These are phyloP conservation scores for Scaptomyza montana DNA, from an alignment of 1,140 invertebrate species.

Conservation along the genomic window DNA sequence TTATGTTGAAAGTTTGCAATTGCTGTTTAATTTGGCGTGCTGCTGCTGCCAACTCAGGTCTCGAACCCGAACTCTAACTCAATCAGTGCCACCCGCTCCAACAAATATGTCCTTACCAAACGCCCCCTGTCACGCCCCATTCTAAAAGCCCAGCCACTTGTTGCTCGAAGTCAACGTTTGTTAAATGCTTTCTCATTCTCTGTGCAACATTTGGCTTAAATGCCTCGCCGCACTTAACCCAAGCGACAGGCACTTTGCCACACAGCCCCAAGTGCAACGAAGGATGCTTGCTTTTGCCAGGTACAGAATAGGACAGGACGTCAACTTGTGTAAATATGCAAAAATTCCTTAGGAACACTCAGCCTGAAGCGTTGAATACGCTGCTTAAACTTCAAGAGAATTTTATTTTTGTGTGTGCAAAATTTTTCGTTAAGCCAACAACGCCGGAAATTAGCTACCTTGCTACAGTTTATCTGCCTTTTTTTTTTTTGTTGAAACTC, in stretches of 20 bases:
- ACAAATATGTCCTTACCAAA: no score
- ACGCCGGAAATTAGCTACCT: slow-evolving; percentile 59
- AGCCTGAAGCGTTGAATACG: slow-evolving; percentile 34
- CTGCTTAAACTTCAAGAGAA: slow-evolving; percentile 6
- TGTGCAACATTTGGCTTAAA: slow-evolving; percentile 30
- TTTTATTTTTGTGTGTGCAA: slow-evolving; percentile 11
- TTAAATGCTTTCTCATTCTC: slow-evolving; percentile 46
- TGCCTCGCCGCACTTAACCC: slow-evolving; percentile 48
- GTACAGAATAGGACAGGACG: slow-evolving; percentile 14
- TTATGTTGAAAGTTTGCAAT: slow-evolving; percentile 73
- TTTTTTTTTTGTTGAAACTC: slow-evolving; percentile 7
- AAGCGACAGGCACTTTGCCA: slow-evolving; percentile 63
- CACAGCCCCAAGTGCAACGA: slow-evolving; percentile 52
- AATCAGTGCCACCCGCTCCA: slow-evolving; percentile 51
- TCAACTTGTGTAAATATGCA: slow-evolving; percentile 16
- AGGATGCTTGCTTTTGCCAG: slow-evolving; percentile 47
- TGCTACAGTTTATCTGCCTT: slow-evolving; percentile 19
- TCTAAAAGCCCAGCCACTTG: slow-evolving; percentile 50
- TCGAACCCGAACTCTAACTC: slow-evolving; percentile 55
- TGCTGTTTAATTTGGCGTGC: slow-evolving; percentile 79
- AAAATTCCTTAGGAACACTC: slow-evolving; percentile 33
- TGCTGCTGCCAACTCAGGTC: slow-evolving; percentile 48
- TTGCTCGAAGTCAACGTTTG: slow-evolving; percentile 51
- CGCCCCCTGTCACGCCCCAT: not conserved
- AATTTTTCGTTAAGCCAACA: slow-evolving; percentile 10